Conservation (phyloP, 2,888 invertebrate species). For the Pristionchus exspectatus region DNA sequence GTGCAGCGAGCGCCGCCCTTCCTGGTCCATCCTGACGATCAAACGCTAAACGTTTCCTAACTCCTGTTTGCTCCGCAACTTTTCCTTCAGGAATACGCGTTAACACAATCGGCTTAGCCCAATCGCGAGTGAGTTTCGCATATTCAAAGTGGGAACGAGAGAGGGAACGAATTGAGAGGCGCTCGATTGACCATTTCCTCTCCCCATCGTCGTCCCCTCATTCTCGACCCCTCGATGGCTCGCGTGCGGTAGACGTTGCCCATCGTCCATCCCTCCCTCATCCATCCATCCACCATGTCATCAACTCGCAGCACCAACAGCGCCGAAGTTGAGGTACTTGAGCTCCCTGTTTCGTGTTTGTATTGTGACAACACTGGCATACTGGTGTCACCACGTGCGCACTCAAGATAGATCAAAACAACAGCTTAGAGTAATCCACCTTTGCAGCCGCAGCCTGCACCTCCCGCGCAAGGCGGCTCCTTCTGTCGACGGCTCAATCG, state of each 20-base stretch:
- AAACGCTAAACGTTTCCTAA: background rate
- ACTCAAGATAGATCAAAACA: background rate
- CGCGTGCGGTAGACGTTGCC: background rate
- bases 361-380: background rate
- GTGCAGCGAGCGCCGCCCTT: background rate
- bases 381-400: background rate
- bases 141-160: background rate
- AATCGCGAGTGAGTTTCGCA: background rate
- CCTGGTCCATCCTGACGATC: background rate
- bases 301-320: background rate
- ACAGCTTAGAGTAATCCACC: background rate
- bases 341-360: too few relatives aligned
- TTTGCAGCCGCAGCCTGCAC: background rate
- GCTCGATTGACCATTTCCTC: background rate
- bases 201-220: background rate
- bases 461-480: constrained; percentile 36
- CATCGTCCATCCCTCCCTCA: background rate
- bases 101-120: background rate
- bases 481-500: constrained; percentile 35
- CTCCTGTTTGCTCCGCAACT: background rate
- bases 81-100: background rate
- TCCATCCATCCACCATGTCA: background rate
- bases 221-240: background rate
- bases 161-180: background rate
- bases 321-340: background rate